Evolutionary conservation across 1,140 invertebrate species (phyloP).

Genomic region (Penaeus indicus): DNA sequence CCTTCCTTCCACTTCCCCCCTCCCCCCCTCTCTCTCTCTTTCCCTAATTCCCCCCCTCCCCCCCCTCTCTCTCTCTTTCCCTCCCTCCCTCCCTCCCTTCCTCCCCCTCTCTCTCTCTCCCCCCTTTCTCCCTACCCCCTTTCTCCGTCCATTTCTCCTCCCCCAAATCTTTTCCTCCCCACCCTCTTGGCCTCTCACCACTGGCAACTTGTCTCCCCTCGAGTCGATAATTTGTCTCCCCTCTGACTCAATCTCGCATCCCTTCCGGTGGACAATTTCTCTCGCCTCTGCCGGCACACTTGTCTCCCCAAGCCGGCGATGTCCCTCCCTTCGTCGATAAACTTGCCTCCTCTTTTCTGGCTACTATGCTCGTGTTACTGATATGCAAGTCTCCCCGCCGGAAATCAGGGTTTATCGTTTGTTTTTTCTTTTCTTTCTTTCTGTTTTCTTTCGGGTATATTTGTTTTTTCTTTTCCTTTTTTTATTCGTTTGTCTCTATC

Average conservation of each 20-base stretch:
- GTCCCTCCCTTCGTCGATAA: no score
- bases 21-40: neutral
- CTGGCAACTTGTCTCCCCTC: neutral
- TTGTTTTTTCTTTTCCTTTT: neutral
- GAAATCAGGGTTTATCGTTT: neutral
- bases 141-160: neutral
- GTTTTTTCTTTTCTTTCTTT: neutral
- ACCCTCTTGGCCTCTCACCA: conserved; percentile 14
- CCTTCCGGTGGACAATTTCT: neutral
- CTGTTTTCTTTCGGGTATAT: neutral
- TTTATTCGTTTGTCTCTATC: neutral
- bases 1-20: neutral
- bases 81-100: neutral
- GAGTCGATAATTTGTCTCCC: neutral
- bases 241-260: neutral
- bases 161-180: neutral
- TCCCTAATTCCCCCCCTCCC: neutral
- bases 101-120: neutral
- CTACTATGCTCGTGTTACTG: no score
- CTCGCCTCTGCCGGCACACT: no score
- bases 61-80: neutral
- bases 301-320: no score
- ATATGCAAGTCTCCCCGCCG: neutral
- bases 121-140: neutral
- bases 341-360: no score